phyloP scores from a whole-genome alignment of 2,797 vertebrate species.

The Poliocrania exsul region DNA sequence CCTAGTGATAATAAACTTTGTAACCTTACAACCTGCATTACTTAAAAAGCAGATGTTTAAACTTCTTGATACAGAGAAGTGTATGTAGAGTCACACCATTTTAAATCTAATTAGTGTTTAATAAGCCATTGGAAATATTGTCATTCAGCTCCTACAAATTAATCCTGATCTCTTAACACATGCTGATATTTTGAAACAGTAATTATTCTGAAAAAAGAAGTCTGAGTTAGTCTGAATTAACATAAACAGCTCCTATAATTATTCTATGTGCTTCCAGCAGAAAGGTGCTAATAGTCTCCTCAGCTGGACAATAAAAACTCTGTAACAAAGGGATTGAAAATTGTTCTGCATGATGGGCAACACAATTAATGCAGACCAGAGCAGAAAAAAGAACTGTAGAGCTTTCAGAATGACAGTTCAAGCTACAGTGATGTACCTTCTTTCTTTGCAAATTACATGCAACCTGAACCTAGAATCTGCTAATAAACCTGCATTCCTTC shows the following conservation, averaged over 20 bases:
- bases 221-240: constrained; percentile 22
- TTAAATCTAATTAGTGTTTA: constrained; percentile 75
- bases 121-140: constrained; percentile 72
- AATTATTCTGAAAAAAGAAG: constrained; percentile 65
- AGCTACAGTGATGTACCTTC: background rate
- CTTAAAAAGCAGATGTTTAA: constrained; percentile 54
- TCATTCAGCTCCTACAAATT: constrained; percentile 67
- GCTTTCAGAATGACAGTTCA: background rate
- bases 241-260: constrained; percentile 45
- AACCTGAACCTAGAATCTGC: constrained; percentile 12
- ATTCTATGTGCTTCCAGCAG: background rate
- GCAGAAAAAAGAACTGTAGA: background rate
- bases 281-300: constrained; percentile 34
- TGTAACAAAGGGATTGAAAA: background rate
- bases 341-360: background rate
- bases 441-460: constrained; percentile 1
- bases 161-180: constrained; percentile 71
- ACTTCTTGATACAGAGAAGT: constrained; percentile 25
- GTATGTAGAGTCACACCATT: constrained; percentile 52
- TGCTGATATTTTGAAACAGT: constrained; percentile 64
- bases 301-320: background rate
- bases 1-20: constrained; percentile 40
- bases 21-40: constrained; percentile 14
- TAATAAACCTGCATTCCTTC: constrained; percentile 26
- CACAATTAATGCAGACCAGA: background rate